Evolutionary conservation across 2,888 invertebrate species (phyloP).

Genomic region (Lithophane semibrunnea): DNA sequence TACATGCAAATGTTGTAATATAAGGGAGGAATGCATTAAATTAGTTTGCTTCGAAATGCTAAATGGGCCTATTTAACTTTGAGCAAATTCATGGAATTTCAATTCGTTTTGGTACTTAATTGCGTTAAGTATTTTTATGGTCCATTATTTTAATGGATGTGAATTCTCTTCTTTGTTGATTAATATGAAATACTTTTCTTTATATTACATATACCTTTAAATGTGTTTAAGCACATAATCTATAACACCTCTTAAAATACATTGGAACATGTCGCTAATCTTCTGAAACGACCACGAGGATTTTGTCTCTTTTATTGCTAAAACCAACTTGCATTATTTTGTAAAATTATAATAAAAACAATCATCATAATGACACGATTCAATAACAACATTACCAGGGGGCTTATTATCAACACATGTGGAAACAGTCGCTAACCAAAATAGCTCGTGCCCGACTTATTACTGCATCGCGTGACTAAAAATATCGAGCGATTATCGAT

Average conservation of each 20-base stretch:
- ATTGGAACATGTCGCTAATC: no score
- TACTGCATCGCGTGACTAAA: conserved; percentile 73
- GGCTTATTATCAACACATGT: conserved; percentile 6
- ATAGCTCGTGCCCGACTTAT: conserved; percentile 62
- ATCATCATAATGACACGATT: conserved; percentile 10
- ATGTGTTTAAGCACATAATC: no score
- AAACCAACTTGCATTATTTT: neutral
- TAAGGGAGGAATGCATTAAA: conserved; percentile 60
- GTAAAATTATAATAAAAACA: neutral
- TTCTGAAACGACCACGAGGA: neutral
- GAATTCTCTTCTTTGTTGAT: conserved; percentile 35
- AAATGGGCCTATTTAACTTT: conserved; percentile 40
- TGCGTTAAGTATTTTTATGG: conserved; percentile 54
- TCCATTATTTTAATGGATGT: conserved; percentile 38
- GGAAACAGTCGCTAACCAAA: conserved; percentile 19
- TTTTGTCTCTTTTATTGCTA: neutral
- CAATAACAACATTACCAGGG: neutral
- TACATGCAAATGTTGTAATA: conserved; percentile 61
- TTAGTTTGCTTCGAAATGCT: conserved; percentile 52
- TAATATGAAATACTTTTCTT: conserved; percentile 26
- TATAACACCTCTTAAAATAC: no score
- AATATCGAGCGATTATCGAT: conserved; percentile 74
- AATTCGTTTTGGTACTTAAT: conserved; percentile 44
- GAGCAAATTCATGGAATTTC: conserved; percentile 57
- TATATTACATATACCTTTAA: neutral